Percentiles rank a stretch among this genome's conserved stretches.
phyloP scores from a whole-genome alignment of 2,888 invertebrate genomes.

The Athalia circularis region DNA sequence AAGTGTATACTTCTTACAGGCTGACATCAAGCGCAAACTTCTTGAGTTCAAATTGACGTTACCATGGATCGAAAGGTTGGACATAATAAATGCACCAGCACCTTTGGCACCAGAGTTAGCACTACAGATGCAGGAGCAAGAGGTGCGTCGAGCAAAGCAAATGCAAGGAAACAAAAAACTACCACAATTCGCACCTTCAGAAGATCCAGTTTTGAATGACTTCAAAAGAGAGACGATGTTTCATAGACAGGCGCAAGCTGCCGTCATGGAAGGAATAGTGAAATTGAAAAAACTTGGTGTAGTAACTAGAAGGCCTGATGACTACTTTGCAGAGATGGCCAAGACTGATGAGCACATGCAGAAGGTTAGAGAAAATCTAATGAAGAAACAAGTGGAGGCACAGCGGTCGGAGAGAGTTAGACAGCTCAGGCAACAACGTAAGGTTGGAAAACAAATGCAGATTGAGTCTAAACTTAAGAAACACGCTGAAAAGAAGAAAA shows the following conservation, averaged over 20 bases:
- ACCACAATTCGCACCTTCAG: conserved; percentile 78
- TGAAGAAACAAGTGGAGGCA: conserved; percentile 89
- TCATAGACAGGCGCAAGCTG: conserved; percentile 90
- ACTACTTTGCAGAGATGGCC: conserved; percentile 99
- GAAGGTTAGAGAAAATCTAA: conserved; percentile 88
- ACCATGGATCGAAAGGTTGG: conserved; percentile 92
- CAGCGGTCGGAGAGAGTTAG: conserved; percentile 93
- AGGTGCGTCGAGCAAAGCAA: conserved; percentile 81
- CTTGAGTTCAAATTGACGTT: conserved; percentile 83
- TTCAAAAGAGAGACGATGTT: conserved; percentile 93
- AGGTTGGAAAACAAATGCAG: conserved; percentile 93
- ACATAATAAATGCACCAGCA: conserved; percentile 85
- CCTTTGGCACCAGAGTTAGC: conserved; percentile 91
- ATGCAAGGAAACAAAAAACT: conserved; percentile 84
- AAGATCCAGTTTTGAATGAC: conserved; percentile 91
- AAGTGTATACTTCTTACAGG: conserved; percentile 67
- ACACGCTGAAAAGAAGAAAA: conserved; percentile 92
- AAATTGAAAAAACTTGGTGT: conserved; percentile 85
- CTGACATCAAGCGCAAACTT: conserved; percentile 82
- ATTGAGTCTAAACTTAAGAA: conserved; percentile 89
- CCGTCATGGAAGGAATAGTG: conserved; percentile 88
- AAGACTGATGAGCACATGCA: conserved; percentile 99
- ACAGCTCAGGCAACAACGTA: conserved; percentile 92
- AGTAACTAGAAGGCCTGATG: conserved; percentile 90
- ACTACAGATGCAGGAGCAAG: conserved; percentile 84